Conservation (phyloP, 2,113 vertebrate genomes). For the Ifrita kowaldi region DNA sequence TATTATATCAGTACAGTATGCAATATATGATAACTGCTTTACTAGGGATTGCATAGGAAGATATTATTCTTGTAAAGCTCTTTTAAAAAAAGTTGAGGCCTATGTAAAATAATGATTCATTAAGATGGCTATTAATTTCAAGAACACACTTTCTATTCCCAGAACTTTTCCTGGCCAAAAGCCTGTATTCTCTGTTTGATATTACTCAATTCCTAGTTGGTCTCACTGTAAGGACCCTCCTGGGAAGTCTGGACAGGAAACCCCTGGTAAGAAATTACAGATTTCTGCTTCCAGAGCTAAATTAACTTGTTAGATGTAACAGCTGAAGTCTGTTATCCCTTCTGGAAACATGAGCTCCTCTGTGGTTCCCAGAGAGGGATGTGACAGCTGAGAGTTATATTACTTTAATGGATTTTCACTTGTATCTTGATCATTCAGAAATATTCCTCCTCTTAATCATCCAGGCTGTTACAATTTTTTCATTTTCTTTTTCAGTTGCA, state of each 20-base stretch:
- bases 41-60: background rate
- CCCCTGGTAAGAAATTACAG: background rate
- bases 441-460: background rate
- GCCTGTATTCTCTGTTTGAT: background rate
- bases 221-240: background rate
- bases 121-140: background rate
- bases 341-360: background rate
- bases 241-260: background rate
- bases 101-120: background rate
- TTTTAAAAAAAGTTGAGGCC: background rate
- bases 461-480: background rate
- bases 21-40: background rate
- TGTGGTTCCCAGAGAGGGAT: background rate
- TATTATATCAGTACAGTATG: background rate
- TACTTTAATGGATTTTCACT: background rate
- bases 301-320: background rate
- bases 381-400: background rate
- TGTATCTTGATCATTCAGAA: background rate
- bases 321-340: background rate
- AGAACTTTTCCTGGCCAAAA: background rate
- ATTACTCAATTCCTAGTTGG: background rate
- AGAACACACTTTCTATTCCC: background rate
- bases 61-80: background rate
- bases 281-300: background rate
- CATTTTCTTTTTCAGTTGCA: background rate